Conservation (phyloP, 2,797 vertebrate genomes). For the Rousettus madagascariensis region DNA sequence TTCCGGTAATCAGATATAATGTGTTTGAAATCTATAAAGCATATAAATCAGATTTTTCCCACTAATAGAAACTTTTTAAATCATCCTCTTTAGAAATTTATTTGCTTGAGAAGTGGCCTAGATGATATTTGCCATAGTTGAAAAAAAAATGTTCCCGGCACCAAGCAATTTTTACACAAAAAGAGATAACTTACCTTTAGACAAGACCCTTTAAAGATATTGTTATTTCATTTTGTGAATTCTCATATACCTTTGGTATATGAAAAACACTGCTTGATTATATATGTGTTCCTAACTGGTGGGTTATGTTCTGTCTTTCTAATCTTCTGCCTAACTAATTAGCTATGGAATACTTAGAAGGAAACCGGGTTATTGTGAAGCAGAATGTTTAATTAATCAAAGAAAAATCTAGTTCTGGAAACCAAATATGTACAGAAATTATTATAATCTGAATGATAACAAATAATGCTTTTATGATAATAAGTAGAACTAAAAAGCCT, state of each 20-base stretch:
- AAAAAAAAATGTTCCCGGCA: slow-evolving; percentile 58
- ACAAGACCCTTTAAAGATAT: not conserved
- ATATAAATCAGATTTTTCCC: slow-evolving; percentile 59
- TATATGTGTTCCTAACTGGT: not conserved
- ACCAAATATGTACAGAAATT: not conserved
- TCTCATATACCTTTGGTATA: not conserved
- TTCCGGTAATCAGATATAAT: slow-evolving; percentile 64
- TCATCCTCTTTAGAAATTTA: slow-evolving; percentile 73
- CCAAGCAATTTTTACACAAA: slow-evolving; percentile 64
- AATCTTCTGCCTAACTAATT: not conserved
- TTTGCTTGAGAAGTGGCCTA: slow-evolving; percentile 69
- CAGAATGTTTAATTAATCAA: slow-evolving; percentile 8
- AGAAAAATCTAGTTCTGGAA: not conserved
- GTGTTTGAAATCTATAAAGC: slow-evolving; percentile 59
- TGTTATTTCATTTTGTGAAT: slow-evolving; percentile 47
- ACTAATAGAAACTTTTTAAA: slow-evolving; percentile 68
- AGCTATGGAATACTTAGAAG: not conserved
- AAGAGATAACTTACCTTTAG: slow-evolving; percentile 36
- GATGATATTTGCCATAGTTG: slow-evolving; percentile 56
- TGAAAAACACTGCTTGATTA: not conserved
- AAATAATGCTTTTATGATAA: not conserved
- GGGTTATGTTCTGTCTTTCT: not conserved
- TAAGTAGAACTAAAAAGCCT: not conserved
- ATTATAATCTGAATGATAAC: not conserved
- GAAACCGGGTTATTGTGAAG: not conserved